Conservation (phyloP, 2,888 invertebrate species). For the Scotopteryx bipunctaria region DNA sequence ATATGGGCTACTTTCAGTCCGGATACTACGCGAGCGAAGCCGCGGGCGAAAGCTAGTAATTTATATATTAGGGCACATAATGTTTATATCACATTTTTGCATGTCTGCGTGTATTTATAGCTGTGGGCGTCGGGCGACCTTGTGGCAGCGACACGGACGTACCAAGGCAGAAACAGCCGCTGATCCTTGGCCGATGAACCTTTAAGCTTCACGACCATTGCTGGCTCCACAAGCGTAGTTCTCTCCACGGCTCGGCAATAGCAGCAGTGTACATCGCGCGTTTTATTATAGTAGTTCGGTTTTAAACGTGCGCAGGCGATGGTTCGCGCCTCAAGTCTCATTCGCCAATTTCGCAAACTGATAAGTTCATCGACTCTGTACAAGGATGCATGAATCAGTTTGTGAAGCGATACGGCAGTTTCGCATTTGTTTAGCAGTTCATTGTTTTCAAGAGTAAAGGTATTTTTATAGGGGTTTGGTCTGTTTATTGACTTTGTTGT, state of each 20-base stretch:
- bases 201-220: constrained; percentile 36
- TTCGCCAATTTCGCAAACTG: constrained; percentile 79
- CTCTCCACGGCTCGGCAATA: not conserved
- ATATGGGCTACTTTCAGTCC: too few species aligned
- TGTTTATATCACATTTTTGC: constrained; percentile 75
- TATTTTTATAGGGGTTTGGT: constrained; percentile 18
- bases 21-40: too few species aligned
- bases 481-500: not conserved
- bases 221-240: constrained; percentile 14
- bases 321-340: constrained; percentile 64
- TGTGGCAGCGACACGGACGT: constrained; percentile 68
- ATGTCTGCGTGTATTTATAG: constrained; percentile 79
- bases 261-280: constrained; percentile 43
- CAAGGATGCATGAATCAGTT: constrained; percentile 61
- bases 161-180: constrained; percentile 46
- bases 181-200: constrained; percentile 21
- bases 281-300: not conserved
- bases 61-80: constrained; percentile 65
- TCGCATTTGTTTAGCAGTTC: constrained; percentile 44
- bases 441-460: constrained; percentile 37
- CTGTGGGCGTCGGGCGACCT: constrained; percentile 77
- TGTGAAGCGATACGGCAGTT: constrained; percentile 61
- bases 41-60: too few species aligned
- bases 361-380: constrained; percentile 76
- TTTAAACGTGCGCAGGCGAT: constrained; percentile 45